Evolutionary conservation across 2,113 vertebrate genomes (phyloP).

Genomic region (Elephantulus edwardii): DNA sequence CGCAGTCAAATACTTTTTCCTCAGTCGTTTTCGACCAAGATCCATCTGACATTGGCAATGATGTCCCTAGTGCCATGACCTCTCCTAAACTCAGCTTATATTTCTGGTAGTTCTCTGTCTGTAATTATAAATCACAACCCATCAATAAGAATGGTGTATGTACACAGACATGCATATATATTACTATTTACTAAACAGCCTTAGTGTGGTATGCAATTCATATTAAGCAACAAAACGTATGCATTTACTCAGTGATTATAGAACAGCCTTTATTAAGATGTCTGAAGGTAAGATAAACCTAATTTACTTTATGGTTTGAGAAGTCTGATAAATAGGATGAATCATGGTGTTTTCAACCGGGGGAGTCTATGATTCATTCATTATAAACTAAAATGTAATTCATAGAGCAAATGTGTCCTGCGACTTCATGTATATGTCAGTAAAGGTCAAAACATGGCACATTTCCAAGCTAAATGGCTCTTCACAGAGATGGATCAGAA

Average conservation of each 20-base stretch:
- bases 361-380: conserved; percentile 47
- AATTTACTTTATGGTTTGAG: neutral
- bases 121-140: too few species aligned
- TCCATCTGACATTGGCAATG: too few species aligned
- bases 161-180: neutral
- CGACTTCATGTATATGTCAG: neutral
- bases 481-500: neutral
- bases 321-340: conserved; percentile 45
- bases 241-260: neutral
- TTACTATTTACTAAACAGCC: neutral
- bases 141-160: too few species aligned
- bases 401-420: neutral
- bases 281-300: neutral
- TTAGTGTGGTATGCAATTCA: neutral
- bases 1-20: too few species aligned
- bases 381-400: conserved; percentile 24
- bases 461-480: conserved; percentile 7
- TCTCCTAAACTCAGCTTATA: too few species aligned
- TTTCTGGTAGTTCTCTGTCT: too few species aligned
- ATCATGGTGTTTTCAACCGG: conserved; percentile 34
- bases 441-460: conserved; percentile 15
- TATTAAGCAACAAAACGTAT: neutral
- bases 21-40: too few species aligned
- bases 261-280: neutral
- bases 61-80: too few species aligned